Percentiles rank a stretch among this genome's conserved stretches.
These are phyloP conservation scores for Drosophila suboccidentalis DNA, from an alignment of 2,888 invertebrate genomes.

Conservation along the genomic window DNA sequence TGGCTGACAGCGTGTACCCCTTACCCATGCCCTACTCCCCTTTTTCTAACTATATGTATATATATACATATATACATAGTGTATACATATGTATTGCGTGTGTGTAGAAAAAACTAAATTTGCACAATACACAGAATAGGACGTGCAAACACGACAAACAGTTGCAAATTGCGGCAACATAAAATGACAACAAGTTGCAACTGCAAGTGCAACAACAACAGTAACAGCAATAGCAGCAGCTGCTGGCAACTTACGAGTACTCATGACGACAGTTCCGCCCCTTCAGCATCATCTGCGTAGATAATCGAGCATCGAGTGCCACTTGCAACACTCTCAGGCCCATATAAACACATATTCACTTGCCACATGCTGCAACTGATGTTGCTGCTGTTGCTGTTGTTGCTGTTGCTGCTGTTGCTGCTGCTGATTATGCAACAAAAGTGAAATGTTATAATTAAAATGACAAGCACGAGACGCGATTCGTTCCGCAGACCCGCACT, in stretches of 20 bases:
- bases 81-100: slow-evolving; percentile 1
- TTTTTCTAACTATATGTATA: neutral
- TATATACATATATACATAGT: neutral
- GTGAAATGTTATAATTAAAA: slow-evolving; percentile 73
- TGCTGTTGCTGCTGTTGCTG: slow-evolving; percentile 11
- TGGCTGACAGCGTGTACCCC: slow-evolving; percentile 29
- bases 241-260: slow-evolving; percentile 47
- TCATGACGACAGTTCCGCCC: slow-evolving; percentile 9
- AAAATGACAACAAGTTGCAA: slow-evolving; percentile 46
- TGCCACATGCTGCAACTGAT: slow-evolving; percentile 9
- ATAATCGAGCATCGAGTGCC: slow-evolving; percentile 67
- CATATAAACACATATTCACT: slow-evolving; percentile 13
- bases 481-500: slow-evolving; percentile 34
- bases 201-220: slow-evolving; percentile 20
- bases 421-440: slow-evolving; percentile 46
- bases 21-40: neutral
- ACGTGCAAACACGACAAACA: slow-evolving; percentile 76
- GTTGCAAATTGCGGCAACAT: slow-evolving; percentile 70
- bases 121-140: slow-evolving; percentile 76
- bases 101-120: slow-evolving; percentile 54
- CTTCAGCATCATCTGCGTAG: slow-evolving; percentile 53
- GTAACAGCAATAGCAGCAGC: slow-evolving; percentile 23
- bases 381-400: slow-evolving; percentile 1
- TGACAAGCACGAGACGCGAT: slow-evolving; percentile 60
- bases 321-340: slow-evolving; percentile 37